These are phyloP conservation scores for Ptychobarbus kaznakovi DNA, from an alignment of 2,797 vertebrate species.

Conservation along the genomic window DNA sequence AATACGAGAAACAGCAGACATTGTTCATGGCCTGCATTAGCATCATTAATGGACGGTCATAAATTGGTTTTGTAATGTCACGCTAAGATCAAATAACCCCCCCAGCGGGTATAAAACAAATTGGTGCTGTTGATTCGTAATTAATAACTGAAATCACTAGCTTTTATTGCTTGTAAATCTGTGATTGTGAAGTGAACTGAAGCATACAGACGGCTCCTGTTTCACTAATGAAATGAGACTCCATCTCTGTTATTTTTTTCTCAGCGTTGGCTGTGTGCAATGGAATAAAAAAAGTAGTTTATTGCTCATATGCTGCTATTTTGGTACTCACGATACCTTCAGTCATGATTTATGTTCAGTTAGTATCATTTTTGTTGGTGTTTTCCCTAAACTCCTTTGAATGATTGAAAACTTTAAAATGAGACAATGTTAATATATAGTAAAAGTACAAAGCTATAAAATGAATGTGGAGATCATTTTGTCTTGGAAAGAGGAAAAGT, in stretches of 20 bases:
- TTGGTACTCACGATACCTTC: slow-evolving; percentile 21
- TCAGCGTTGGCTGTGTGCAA: slow-evolving; percentile 9
- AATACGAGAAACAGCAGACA: slow-evolving; percentile 9
- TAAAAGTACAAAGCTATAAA: background rate
- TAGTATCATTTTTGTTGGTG: background rate
- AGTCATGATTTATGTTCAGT: slow-evolving; percentile 7
- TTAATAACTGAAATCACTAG: slow-evolving; percentile 61
- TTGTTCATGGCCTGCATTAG: slow-evolving; percentile 3
- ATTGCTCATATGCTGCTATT: slow-evolving; percentile 39
- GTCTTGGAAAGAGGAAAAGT: background rate
- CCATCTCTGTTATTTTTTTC: slow-evolving; percentile 61
- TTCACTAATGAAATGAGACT: slow-evolving; percentile 78
- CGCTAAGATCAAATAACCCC: slow-evolving; percentile 13
- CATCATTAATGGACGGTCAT: background rate
- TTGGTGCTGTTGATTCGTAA: slow-evolving; percentile 23
- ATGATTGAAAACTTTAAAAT: background rate
- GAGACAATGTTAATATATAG: background rate
- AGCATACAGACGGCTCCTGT: slow-evolving; percentile 70
- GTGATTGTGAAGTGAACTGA: slow-evolving; percentile 41
- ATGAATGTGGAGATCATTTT: background rate
- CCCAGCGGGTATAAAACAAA: slow-evolving; percentile 19
- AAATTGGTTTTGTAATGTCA: slow-evolving; percentile 28
- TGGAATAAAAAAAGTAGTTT: slow-evolving; percentile 1
- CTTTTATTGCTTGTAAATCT: slow-evolving; percentile 52
- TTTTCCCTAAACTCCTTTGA: background rate